A percentile compares a stretch with the other conserved stretches of the same genome.
These are phyloP conservation scores for Hafferia zeledoni DNA, from an alignment of 2,797 vertebrate species.

Conservation along the genomic window DNA sequence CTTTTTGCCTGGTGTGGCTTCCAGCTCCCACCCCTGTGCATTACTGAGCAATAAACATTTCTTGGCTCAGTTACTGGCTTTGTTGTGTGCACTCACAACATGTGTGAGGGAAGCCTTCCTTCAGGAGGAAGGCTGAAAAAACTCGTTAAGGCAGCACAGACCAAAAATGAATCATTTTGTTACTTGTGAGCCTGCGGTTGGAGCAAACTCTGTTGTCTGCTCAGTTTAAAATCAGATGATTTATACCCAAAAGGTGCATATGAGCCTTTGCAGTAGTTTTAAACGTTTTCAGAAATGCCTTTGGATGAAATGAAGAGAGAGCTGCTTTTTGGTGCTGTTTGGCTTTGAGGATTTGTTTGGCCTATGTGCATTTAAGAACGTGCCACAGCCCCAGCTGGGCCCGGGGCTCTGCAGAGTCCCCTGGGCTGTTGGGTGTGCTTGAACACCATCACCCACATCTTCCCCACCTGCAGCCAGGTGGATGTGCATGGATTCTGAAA, in stretches of 20 bases:
- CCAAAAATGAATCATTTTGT: neutral
- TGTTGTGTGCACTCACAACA: neutral
- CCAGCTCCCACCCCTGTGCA: neutral
- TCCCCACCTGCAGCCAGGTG: neutral
- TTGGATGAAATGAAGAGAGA: neutral
- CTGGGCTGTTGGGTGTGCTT: neutral
- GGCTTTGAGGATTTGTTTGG: neutral
- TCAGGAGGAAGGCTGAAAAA: neutral
- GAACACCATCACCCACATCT: neutral
- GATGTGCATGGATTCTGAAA: neutral
- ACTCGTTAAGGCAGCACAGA: neutral
- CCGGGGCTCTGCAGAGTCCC: neutral
- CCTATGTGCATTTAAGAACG: neutral
- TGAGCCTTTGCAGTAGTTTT: neutral
- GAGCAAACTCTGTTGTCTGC: neutral
- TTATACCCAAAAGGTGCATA: neutral
- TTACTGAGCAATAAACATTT: conserved; percentile 25
- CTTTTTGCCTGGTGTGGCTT: neutral
- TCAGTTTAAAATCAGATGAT: neutral
- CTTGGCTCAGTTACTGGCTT: conserved; percentile 3
- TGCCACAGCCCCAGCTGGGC: fast-evolving
- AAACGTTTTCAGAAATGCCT: neutral
- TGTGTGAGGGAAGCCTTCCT: neutral
- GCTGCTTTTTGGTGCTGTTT: neutral
- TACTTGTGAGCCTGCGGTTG: neutral